Evolutionary conservation across 2,888 invertebrate genomes (phyloP).

Genomic region (Cantharis nigra): DNA sequence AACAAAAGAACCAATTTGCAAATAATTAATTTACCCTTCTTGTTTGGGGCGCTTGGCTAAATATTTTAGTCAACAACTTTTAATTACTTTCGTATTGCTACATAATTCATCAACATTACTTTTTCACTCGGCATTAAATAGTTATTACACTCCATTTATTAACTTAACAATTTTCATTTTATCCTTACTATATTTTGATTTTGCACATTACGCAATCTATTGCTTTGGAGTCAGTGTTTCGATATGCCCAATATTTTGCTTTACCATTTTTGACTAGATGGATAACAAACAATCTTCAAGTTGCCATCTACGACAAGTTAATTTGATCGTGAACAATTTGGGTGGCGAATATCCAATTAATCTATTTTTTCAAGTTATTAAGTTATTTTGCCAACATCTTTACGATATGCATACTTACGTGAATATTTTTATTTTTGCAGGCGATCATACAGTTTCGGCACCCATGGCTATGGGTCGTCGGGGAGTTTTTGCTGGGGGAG

Average conservation of each 20-base stretch:
- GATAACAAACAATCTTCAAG: too few species aligned
- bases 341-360: too few species aligned
- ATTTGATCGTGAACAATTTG: too few species aligned
- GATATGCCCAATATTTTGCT: too few species aligned
- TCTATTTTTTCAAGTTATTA: too few species aligned
- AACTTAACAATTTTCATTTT: neutral
- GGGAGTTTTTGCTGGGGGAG: conserved; percentile 63
- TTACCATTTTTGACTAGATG: too few species aligned
- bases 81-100: neutral
- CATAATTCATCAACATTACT: neutral
- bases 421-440: conserved; percentile 38
- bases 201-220: neutral
- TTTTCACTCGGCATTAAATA: neutral
- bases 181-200: neutral
- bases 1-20: neutral
- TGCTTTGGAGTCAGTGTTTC: neutral
- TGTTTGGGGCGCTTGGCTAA: neutral
- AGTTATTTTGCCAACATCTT: too few species aligned
- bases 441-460: conserved; percentile 71
- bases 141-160: neutral
- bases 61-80: neutral
- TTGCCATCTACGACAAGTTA: too few species aligned
- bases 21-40: neutral
- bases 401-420: too few species aligned
- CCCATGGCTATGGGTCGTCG: conserved; percentile 80